Evolutionary conservation across 2,888 invertebrate species (phyloP), one percentile per base, ranked within the genome.

Genomic region (Daptonema setosum): DNA sequence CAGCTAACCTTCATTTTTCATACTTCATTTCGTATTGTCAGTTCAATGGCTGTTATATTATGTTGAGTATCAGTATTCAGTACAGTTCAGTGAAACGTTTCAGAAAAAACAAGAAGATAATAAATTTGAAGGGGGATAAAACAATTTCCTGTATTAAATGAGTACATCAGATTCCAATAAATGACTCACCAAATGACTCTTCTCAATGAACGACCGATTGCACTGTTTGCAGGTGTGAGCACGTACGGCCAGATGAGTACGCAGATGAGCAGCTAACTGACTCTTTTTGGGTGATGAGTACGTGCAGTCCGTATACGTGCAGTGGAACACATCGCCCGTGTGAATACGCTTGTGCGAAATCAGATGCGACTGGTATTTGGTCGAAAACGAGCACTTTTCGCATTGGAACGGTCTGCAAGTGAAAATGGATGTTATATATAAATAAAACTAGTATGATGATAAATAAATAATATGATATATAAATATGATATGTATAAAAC

Each of bases 301-400:
- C 60, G 74, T 75, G 69, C 80, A 81, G 60, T 77, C 76, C 1
- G 77, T 75, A 67, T 78, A 78, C 58, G 58, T 55, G 55, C 81
- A 81, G 47, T 75, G 73, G 68, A 78, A 79, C n/a, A 79, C 76
- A 63, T 80, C 79, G 53, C 78, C 79, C 62, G 79, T 76, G 68
- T 81, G 81, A 57, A 79, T 78, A 56, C 80, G 72, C 63, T 78
- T 78, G 67, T 81, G 81, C 20, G 79, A 75, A 52, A 79, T 77
- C 66, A 81, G 75, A 67, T 81, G 79, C 62, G 79, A 80, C 61
- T 79, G 75, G 66, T 78, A 80, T 67, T 80, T 80, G 43, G 80
- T 80, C 59, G 78, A 76, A 67, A 80, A 81, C 11, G 79, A 79
- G 70, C 81, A 81, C n/a, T 76, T 74, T 60, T 80, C 80, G 67